These are phyloP conservation scores for Gallinago nigripennis DNA, from an alignment of 2,797 vertebrate species.

Conservation along the genomic window DNA sequence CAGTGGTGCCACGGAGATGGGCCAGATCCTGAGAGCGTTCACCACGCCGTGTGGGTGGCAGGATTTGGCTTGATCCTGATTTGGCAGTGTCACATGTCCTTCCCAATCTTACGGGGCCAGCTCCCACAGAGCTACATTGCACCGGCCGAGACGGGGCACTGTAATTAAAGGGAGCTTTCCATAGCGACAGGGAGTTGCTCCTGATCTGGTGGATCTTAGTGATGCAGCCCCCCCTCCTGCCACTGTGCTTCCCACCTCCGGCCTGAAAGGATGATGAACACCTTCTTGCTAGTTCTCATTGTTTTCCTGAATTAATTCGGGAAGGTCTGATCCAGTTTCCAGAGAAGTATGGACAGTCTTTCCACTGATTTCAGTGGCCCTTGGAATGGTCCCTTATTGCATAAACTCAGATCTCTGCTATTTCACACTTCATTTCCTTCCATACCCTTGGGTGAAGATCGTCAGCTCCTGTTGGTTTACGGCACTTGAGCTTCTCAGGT, in stretches of 20 bases:
- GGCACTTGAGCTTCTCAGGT: conserved; percentile 64
- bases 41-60: not conserved
- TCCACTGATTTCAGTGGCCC: conserved; percentile 17
- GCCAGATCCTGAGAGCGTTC: not conserved
- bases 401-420: conserved; percentile 70
- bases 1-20: not conserved
- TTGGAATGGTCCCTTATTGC: conserved; percentile 1
- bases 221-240: not conserved
- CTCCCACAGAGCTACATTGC: not conserved
- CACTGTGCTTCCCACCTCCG: not conserved
- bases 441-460: conserved; percentile 75
- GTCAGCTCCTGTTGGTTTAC: conserved; percentile 74
- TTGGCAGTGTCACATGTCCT: not conserved
- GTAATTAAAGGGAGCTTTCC: not conserved
- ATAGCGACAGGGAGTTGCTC: not conserved
- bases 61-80: not conserved
- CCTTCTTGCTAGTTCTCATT: not conserved
- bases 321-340: not conserved
- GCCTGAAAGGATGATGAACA: not conserved
- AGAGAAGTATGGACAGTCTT: not conserved
- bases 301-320: not conserved
- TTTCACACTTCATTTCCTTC: conserved; percentile 78
- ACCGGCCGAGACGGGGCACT: not conserved
- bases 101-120: not conserved
- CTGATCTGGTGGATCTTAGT: not conserved